phyloP scores from a whole-genome alignment of 2,888 invertebrate genomes.

The Pheosia tremula region DNA sequence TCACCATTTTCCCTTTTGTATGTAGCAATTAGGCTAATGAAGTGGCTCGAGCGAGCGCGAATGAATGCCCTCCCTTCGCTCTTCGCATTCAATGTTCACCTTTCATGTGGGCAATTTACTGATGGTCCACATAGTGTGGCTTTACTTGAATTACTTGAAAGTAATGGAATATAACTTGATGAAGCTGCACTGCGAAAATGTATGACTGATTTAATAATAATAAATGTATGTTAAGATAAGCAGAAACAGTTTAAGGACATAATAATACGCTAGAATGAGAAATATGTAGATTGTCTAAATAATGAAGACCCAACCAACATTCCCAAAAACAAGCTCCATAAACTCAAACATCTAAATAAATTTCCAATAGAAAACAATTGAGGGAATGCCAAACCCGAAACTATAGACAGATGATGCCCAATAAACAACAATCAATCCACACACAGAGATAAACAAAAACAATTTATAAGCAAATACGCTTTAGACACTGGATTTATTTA shows the following conservation, averaged over 20 bases:
- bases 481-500: constrained; percentile 76
- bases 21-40: constrained; percentile 82
- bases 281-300: neutral
- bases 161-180: constrained; percentile 30
- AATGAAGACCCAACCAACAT: neutral
- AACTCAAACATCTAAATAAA: constrained; percentile 20
- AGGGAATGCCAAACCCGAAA: constrained; percentile 30
- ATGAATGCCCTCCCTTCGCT: constrained; percentile 73
- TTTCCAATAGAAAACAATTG: constrained; percentile 14
- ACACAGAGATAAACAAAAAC: constrained; percentile 68
- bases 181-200: neutral
- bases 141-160: constrained; percentile 60
- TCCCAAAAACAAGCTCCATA: neutral
- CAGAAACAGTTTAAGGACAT: too few relatives aligned
- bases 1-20: constrained; percentile 74
- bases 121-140: constrained; percentile 66
- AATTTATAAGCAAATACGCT: constrained; percentile 72
- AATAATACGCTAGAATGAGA: too few relatives aligned
- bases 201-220: neutral
- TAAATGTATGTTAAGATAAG: neutral
- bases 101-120: constrained; percentile 81
- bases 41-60: constrained; percentile 67
- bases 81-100: constrained; percentile 73
- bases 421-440: constrained; percentile 71
- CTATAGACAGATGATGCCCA: constrained; percentile 53